Evolutionary conservation across 1,140 invertebrate species (phyloP).

Genomic region (Metaphire vulgaris): DNA sequence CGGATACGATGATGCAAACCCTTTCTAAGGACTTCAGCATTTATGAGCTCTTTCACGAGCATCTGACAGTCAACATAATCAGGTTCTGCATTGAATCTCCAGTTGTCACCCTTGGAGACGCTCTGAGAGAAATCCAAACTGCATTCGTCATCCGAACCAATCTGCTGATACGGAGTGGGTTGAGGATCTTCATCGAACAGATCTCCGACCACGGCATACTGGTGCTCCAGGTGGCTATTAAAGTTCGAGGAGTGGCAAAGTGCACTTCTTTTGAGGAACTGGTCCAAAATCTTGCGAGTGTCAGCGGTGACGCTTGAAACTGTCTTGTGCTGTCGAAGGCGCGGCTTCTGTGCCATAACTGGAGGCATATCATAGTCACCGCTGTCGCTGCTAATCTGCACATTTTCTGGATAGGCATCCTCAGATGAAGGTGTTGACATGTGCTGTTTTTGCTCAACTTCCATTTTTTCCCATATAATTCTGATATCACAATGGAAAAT

Average conservation of each 20-base stretch:
- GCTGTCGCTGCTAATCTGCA: slow-evolving; percentile 6
- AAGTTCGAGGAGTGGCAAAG: background rate
- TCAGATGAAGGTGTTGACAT: background rate
- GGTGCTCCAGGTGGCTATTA: background rate
- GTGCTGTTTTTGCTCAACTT: background rate
- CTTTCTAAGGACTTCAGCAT: background rate
- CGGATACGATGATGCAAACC: background rate
- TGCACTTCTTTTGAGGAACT: background rate
- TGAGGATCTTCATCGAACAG: background rate
- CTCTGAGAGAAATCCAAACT: too few species aligned
- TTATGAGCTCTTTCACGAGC: background rate
- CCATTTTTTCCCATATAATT: too few species aligned
- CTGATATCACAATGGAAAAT: too few species aligned
- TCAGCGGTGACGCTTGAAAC: background rate
- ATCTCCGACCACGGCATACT: background rate
- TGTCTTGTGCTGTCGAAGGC: background rate
- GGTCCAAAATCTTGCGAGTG: background rate
- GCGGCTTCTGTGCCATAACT: background rate
- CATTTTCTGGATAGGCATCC: background rate
- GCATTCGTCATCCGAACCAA: too few species aligned
- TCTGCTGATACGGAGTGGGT: background rate
- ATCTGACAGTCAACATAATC: too few species aligned
- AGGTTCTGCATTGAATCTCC: too few species aligned
- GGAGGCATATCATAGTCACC: slow-evolving; percentile 1
- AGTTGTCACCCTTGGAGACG: too few species aligned